Evolutionary conservation across 53 echinoderm and acorn worm species (phyloP).

Genomic region (Stichopus horrens): DNA sequence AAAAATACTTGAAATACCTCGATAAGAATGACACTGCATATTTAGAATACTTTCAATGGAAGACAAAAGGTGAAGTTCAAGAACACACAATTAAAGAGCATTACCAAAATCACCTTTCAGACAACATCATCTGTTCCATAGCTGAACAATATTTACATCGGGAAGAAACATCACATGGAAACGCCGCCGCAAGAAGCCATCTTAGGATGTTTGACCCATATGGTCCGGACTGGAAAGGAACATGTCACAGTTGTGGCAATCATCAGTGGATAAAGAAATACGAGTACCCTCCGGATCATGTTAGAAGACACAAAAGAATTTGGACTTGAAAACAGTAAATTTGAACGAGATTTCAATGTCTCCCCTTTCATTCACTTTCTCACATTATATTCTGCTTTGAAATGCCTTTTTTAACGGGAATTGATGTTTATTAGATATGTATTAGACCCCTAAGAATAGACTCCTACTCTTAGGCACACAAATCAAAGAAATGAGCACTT

Average conservation of each 20-base stretch:
- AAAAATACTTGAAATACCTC: constrained; percentile 6
- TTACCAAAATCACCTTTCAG: constrained; percentile 38
- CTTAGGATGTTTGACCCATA: constrained; percentile 31
- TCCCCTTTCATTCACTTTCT: no score
- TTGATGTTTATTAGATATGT: no score
- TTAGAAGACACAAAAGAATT: not conserved
- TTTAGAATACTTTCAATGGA: constrained; percentile 39
- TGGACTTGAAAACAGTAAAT: constrained; percentile 8
- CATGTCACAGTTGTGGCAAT: constrained; percentile 17
- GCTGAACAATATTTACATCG: constrained; percentile 26
- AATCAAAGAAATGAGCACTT: no score
- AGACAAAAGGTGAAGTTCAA: not conserved
- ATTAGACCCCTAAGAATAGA: no score
- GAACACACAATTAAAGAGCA: constrained; percentile 26
- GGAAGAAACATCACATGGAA: not conserved
- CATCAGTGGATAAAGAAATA: constrained; percentile 28
- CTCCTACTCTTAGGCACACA: no score
- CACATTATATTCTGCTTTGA: no score
- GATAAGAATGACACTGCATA: constrained; percentile 28
- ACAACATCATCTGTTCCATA: constrained; percentile 11
- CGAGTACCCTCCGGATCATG: constrained; percentile 9
- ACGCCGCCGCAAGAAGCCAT: not conserved
- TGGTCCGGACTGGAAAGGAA: constrained; percentile 38
- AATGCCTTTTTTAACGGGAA: no score
- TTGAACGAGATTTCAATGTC: no score